phyloP scores from a whole-genome alignment of 1,140 invertebrate genomes.

The Brachionus calyciflorus region DNA sequence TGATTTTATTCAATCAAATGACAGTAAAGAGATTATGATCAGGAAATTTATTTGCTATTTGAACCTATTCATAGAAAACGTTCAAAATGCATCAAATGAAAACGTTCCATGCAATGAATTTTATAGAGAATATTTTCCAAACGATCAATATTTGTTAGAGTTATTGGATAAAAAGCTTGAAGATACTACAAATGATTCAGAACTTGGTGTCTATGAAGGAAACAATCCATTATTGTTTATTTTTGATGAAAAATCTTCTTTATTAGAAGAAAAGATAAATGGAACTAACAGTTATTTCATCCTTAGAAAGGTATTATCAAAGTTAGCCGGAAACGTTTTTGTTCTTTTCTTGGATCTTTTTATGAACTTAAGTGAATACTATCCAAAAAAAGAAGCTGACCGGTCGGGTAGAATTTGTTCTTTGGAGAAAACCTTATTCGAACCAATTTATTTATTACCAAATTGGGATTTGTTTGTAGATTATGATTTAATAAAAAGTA shows the following conservation, averaged over 20 bases:
- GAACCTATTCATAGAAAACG: background rate
- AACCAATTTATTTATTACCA: background rate
- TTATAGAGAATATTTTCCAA: background rate
- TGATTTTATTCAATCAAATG: background rate
- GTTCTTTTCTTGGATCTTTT: background rate
- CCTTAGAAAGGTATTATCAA: background rate
- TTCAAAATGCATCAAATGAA: background rate
- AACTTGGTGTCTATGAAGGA: background rate
- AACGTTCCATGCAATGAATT: background rate
- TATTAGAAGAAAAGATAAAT: background rate
- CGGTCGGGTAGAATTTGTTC: background rate
- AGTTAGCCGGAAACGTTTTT: background rate
- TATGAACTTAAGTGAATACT: conserved; percentile 2
- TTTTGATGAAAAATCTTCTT: background rate
- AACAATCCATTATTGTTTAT: background rate
- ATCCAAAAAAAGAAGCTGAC: background rate
- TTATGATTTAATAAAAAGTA: background rate
- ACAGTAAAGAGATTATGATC: background rate
- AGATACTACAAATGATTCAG: background rate
- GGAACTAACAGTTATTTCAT: background rate
- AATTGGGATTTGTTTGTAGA: conserved; percentile 9
- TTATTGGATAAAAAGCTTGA: background rate
- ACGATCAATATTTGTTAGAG: background rate
- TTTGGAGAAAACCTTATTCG: background rate
- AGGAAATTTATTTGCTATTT: background rate